A percentile compares a stretch with the other conserved stretches of the same genome.
phyloP scores from a whole-genome alignment of 2,113 vertebrate genomes.

The Toxotes jaculatrix region DNA sequence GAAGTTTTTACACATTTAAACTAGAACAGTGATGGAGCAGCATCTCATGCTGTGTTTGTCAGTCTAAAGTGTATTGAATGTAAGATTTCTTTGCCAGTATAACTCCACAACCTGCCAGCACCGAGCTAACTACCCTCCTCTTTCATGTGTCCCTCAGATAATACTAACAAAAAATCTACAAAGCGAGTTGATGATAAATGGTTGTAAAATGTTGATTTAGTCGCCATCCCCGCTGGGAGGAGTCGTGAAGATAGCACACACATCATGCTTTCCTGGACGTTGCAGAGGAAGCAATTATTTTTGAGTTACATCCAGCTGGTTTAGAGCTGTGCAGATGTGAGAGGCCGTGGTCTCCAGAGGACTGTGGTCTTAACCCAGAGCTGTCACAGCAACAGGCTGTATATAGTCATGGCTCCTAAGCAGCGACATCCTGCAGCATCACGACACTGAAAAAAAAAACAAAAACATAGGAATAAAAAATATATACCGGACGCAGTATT shows the following conservation, averaged over 20 bases:
- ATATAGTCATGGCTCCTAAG: conserved; percentile 78
- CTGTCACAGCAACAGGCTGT: conserved; percentile 80
- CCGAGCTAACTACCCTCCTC: background rate
- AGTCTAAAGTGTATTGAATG: background rate
- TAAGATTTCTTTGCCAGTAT: background rate
- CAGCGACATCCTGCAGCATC: conserved; percentile 50
- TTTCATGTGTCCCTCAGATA: conserved; percentile 5
- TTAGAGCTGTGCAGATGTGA: conserved; percentile 85
- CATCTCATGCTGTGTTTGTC: background rate
- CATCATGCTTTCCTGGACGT: conserved; percentile 77
- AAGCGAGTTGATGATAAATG: conserved; percentile 64
- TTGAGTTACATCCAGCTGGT: conserved; percentile 89
- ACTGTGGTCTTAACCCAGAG: conserved; percentile 79
- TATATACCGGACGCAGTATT: conserved; percentile 16
- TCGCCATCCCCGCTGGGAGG: conserved; percentile 63
- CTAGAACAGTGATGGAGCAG: background rate
- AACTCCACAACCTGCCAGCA: background rate
- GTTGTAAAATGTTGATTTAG: conserved; percentile 68
- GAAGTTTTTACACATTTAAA: background rate
- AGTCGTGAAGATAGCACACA: conserved; percentile 79
- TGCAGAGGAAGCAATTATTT: conserved; percentile 89
- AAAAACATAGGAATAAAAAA: conserved; percentile 21
- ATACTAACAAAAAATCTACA: conserved; percentile 40
- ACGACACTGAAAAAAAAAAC: background rate
- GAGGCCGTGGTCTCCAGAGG: conserved; percentile 82